Conservation (phyloP, 2,797 vertebrate species). For the Bovichtus diacanthus region DNA sequence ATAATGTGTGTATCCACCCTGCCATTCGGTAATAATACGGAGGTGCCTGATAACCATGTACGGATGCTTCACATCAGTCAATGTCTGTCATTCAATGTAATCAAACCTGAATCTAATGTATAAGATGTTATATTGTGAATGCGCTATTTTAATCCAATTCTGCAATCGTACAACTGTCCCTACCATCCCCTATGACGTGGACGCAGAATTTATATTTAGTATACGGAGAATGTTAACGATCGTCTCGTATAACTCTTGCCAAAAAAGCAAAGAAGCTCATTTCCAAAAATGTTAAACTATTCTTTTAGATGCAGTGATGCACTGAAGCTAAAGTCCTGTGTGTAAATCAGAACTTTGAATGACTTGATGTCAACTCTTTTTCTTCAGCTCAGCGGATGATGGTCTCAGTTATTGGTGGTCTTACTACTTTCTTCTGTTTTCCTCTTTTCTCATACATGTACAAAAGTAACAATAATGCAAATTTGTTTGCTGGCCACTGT, state of each 20-base stretch:
- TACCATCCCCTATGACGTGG: not conserved
- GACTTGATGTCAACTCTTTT: not conserved
- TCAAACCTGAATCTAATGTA: not conserved
- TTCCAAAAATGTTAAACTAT: too few relatives aligned
- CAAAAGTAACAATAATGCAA: not conserved
- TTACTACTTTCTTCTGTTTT: not conserved
- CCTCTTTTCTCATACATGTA: not conserved
- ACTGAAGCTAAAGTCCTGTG: not conserved
- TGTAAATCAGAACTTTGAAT: not conserved
- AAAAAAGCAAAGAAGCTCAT: not conserved
- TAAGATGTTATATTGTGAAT: not conserved
- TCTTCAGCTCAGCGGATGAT: not conserved
- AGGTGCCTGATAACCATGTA: not conserved
- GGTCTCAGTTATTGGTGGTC: not conserved
- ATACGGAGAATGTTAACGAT: not conserved
- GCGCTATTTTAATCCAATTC: not conserved
- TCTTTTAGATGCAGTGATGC: too few relatives aligned
- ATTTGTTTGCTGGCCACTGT: not conserved
- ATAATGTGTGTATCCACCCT: too few relatives aligned
- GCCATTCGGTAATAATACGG: too few relatives aligned
- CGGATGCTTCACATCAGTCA: not conserved
- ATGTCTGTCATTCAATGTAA: not conserved
- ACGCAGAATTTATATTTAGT: not conserved
- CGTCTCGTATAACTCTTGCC: not conserved
- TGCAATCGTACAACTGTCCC: not conserved